Evolutionary conservation across 1,140 invertebrate genomes (phyloP).

Genomic region (Cephus cinctus): DNA sequence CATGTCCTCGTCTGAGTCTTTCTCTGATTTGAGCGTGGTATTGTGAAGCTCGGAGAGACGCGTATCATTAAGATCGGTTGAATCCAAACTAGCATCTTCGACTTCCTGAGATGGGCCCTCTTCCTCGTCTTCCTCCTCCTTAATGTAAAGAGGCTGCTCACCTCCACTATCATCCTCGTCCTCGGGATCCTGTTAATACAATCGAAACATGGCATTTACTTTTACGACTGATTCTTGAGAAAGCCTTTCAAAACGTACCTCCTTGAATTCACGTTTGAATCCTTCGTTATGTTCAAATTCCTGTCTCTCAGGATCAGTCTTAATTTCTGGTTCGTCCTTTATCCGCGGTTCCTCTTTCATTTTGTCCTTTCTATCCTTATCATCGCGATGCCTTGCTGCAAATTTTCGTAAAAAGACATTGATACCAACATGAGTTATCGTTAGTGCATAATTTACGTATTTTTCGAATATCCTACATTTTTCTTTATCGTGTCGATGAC

Average conservation of each 20-base stretch:
- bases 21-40: slow-evolving; percentile 52
- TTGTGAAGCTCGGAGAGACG: slow-evolving; percentile 53
- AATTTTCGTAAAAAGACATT: slow-evolving; percentile 1
- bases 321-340: slow-evolving; percentile 35
- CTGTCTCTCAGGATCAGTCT: slow-evolving; percentile 32
- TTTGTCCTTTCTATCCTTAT: slow-evolving; percentile 46
- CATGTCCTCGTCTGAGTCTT: slow-evolving; percentile 73
- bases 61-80: slow-evolving; percentile 47
- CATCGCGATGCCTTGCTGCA: slow-evolving; percentile 47
- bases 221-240: slow-evolving; percentile 39
- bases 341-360: slow-evolving; percentile 38
- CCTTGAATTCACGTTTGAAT: slow-evolving; percentile 36
- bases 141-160: slow-evolving; percentile 48
- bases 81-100: slow-evolving; percentile 42
- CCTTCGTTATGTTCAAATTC: slow-evolving; percentile 31
- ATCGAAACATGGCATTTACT: too few species aligned
- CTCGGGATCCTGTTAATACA: too few species aligned
- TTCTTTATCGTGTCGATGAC: slow-evolving; percentile 50
- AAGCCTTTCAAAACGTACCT: slow-evolving; percentile 25
- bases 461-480: slow-evolving; percentile 33
- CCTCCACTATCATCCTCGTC: slow-evolving; percentile 53
- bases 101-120: slow-evolving; percentile 27
- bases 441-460: background rate
- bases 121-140: slow-evolving; percentile 51
- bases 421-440: background rate